phyloP scores from a whole-genome alignment of 2,113 vertebrate species.

The Solea senegalensis region DNA sequence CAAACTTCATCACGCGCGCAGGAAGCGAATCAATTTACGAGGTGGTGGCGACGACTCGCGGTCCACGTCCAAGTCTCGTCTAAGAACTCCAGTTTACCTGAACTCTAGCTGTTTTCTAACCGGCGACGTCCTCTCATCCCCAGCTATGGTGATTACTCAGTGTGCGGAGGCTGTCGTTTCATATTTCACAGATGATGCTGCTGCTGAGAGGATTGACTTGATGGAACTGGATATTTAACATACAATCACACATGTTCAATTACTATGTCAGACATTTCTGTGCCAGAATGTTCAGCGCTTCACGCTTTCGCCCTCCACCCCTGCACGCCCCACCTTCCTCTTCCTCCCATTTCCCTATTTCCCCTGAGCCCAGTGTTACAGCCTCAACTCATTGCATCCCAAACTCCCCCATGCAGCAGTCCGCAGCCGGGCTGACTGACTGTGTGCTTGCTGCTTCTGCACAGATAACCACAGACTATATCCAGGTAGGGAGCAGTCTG shows the following conservation, averaged over 20 bases:
- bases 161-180: conserved; percentile 50
- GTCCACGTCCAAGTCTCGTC: conserved; percentile 7
- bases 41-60: background rate
- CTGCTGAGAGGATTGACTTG: conserved; percentile 63
- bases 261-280: conserved; percentile 58
- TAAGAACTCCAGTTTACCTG: conserved; percentile 27
- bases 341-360: conserved; percentile 62
- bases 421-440: conserved; percentile 51
- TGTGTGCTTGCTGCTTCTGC: conserved; percentile 76
- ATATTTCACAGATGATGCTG: conserved; percentile 62
- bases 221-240: conserved; percentile 71
- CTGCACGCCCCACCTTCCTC: background rate
- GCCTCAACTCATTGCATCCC: conserved; percentile 62
- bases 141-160: conserved; percentile 35
- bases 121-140: conserved; percentile 23
- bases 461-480: conserved; percentile 79
- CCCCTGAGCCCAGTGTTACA: conserved; percentile 56
- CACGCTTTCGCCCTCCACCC: conserved; percentile 37
- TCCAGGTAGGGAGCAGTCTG: conserved; percentile 74
- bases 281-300: conserved; percentile 47
- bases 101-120: conserved; percentile 29
- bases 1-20: conserved; percentile 48
- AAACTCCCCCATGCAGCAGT: conserved; percentile 60
- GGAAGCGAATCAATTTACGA: conserved; percentile 63
- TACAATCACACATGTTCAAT: conserved; percentile 70